Conservation (phyloP, 2,797 vertebrate species). For the Otus scops region DNA sequence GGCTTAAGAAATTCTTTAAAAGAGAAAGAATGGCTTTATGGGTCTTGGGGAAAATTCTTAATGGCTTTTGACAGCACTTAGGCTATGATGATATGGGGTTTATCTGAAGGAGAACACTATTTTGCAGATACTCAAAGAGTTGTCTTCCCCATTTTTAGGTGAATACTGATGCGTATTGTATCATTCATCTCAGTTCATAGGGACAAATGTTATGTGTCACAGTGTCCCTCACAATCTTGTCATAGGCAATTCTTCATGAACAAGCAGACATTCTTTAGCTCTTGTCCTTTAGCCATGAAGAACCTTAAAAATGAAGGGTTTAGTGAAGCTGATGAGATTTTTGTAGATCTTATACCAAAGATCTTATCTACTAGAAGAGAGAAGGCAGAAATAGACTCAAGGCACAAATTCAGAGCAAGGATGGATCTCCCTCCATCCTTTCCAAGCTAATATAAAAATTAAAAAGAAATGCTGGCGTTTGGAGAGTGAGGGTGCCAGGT, state of each 20-base stretch:
- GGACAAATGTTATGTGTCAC: neutral
- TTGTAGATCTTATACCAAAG: neutral
- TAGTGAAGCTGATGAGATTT: neutral
- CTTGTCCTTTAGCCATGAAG: neutral
- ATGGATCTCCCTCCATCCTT: neutral
- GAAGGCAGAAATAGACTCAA: neutral
- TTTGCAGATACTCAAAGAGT: neutral
- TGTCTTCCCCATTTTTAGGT: slow-evolving; percentile 2
- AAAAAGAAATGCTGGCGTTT: neutral
- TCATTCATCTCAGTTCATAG: neutral
- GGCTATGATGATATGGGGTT: neutral
- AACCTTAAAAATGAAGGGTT: neutral
- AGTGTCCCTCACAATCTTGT: neutral
- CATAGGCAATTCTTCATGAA: neutral
- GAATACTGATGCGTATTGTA: neutral
- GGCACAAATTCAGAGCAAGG: neutral
- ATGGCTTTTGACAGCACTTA: neutral
- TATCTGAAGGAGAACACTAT: neutral
- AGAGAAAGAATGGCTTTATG: neutral
- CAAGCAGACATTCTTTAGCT: neutral
- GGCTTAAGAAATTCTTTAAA: neutral
- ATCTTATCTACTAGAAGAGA: neutral
- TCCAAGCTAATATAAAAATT: neutral
- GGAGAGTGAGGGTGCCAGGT: neutral
- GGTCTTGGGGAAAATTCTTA: neutral